Evolutionary conservation across 2,797 vertebrate genomes (phyloP).

Genomic region (Oreochromis grahami): DNA sequence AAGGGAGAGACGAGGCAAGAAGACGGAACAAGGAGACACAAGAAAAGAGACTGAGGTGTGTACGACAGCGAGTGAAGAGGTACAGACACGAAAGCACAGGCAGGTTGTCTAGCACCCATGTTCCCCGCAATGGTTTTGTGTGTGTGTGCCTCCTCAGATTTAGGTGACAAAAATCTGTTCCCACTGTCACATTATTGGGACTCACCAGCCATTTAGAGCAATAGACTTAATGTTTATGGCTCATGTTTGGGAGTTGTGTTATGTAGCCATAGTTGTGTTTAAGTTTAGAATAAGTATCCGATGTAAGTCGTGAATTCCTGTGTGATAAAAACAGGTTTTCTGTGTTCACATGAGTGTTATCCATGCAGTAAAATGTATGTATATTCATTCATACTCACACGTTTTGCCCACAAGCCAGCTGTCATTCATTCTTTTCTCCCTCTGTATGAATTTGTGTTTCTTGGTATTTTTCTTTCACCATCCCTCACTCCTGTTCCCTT

Average conservation of each 20-base stretch:
- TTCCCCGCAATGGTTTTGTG: not conserved
- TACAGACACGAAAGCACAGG: constrained; percentile 21
- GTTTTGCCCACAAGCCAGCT: not conserved
- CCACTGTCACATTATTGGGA: not conserved
- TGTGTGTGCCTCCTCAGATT: constrained; percentile 1
- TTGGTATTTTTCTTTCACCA: not conserved
- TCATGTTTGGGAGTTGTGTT: not conserved
- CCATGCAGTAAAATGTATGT: not conserved
- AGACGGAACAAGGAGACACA: constrained; percentile 31
- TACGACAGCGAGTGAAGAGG: constrained; percentile 17
- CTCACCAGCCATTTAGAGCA: not conserved
- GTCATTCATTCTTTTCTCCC: not conserved
- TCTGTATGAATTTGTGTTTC: constrained; percentile 3
- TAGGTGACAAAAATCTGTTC: not conserved
- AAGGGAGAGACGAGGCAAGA: constrained; percentile 29
- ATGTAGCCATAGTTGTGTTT: not conserved
- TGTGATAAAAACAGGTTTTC: not conserved
- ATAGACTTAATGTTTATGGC: not conserved
- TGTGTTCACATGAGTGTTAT: not conserved
- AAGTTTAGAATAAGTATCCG: not conserved
- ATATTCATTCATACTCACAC: constrained; percentile 1
- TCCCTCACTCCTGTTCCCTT: constrained; percentile 12
- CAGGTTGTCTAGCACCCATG: constrained; percentile 30
- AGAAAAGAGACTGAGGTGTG: constrained; percentile 19
- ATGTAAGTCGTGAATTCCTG: not conserved